Percentiles rank a stretch among this genome's conserved stretches.
These are phyloP conservation scores for Psix sp. DNA, from an alignment of 1,140 invertebrate genomes.

Conservation along the genomic window DNA sequence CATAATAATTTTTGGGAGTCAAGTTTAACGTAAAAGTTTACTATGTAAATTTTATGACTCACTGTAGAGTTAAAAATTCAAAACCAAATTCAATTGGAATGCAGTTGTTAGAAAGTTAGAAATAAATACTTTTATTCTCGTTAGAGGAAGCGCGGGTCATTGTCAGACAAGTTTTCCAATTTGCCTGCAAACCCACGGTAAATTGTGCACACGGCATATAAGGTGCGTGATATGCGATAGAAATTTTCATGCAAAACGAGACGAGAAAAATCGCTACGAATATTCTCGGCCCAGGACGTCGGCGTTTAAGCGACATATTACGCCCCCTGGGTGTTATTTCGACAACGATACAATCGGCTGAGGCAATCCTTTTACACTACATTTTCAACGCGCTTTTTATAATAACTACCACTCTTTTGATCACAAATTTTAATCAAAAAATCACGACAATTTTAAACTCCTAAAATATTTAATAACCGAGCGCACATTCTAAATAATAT, in stretches of 20 bases:
- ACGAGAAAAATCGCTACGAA: slow-evolving; percentile 50
- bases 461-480: too few species aligned
- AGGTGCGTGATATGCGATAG: slow-evolving; percentile 35
- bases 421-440: slow-evolving; percentile 3
- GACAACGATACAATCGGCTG: slow-evolving; percentile 19
- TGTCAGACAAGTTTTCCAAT: slow-evolving; percentile 64
- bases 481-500: too few species aligned
- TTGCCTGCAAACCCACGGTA: slow-evolving; percentile 37
- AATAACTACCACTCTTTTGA: slow-evolving; percentile 38
- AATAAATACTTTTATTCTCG: slow-evolving; percentile 40
- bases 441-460: too few species aligned
- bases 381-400: slow-evolving; percentile 22
- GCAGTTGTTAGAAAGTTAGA: slow-evolving; percentile 19
- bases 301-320: slow-evolving; percentile 43
- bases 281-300: slow-evolving; percentile 20
- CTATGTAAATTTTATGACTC: too few species aligned
- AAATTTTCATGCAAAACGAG: slow-evolving; percentile 60
- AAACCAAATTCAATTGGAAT: neutral
- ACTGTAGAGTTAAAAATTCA: neutral
- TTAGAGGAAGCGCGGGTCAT: slow-evolving; percentile 26
- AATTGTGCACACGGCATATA: slow-evolving; percentile 23
- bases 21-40: too few species aligned
- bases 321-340: slow-evolving; percentile 47
- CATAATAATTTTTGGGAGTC: too few species aligned
- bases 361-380: slow-evolving; percentile 26